Evolutionary conservation across 2,797 vertebrate genomes (phyloP), one percentile per base, ranked within the genome.

Genomic region (Acanthurus leucopareius): DNA sequence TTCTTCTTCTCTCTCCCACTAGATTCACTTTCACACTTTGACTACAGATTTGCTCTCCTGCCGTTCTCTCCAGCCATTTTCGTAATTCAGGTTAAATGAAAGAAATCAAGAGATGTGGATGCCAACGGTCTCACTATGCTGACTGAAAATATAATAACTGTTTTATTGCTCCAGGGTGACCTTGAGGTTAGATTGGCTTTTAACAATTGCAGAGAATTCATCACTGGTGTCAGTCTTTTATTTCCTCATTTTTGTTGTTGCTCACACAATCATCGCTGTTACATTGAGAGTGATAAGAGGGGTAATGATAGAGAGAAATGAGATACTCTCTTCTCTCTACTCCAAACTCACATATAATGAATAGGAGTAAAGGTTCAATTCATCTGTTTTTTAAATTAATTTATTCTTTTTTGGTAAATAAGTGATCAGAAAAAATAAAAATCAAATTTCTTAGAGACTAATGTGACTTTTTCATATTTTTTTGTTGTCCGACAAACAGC

Each of bases 61-160:
- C 64, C 49, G 71, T 25, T 25, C 25, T 25, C 25, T 57, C 63
- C 19, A 68, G 60, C 61, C 52, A 47, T n/a, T 42, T 44, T 6
- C 40, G 68, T 17, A 60, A 57, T 80, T 80, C 38, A 19, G 35
- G 51, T 42, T 53, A 40, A 77, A 77, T 20, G 3, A 25, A 62
- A 75, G 16, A 79, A 76, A 80, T 56, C 19, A 65, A 72, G 19
- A 67, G 20, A 66, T n/a, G 32, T 54, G 71, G 65, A 86, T 60
- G 32, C 59, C 70, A 76, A 66, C 64, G 40, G 64, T 77, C 81
- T 64, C 49, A 58, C 60, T 38, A 71, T 47, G 49, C 11, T 67
- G 70, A 79, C 49, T 75, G 54, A 88, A 79, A 49, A 67, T 42
- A 63, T 71, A 60, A 83, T 83, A 51, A 73, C 61, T 45, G 69